Conservation (phyloP, 1,140 invertebrate genomes). For the Formica exsecta region DNA sequence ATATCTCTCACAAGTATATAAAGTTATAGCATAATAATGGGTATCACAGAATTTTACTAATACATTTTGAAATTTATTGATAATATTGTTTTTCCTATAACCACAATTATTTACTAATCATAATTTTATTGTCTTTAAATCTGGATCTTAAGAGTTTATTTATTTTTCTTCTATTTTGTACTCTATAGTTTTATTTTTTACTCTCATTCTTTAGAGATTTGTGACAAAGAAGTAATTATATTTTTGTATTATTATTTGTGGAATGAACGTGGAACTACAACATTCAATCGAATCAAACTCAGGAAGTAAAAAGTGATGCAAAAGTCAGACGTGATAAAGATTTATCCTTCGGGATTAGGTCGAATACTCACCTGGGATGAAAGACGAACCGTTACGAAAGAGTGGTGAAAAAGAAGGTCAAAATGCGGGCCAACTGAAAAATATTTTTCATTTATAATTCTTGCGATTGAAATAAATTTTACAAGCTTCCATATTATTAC, state of each 20-base stretch:
- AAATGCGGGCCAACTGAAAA: background rate
- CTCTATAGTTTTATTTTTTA: background rate
- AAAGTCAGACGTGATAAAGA: conserved; percentile 70
- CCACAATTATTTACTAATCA: background rate
- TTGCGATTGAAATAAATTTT: background rate
- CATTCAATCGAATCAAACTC: conserved; percentile 72
- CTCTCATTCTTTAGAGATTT: background rate
- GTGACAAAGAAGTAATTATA: background rate
- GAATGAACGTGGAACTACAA: conserved; percentile 62
- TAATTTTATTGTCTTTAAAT: background rate
- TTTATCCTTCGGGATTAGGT: conserved; percentile 70
- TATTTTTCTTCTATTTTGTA: background rate
- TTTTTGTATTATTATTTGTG: conserved; percentile 10
- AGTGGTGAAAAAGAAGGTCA: conserved; percentile 36
- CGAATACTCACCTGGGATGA: conserved; percentile 65
- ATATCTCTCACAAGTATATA: background rate
- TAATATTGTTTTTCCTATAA: background rate
- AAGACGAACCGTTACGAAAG: conserved; percentile 31
- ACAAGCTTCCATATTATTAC: background rate
- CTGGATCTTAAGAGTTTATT: background rate
- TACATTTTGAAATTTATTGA: background rate
- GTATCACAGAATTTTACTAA: background rate
- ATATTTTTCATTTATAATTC: background rate
- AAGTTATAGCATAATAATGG: background rate
- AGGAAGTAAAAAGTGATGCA: conserved; percentile 66